Evolutionary conservation across 2,113 vertebrate genomes (phyloP).

Genomic region (Oplegnathus fasciatus): DNA sequence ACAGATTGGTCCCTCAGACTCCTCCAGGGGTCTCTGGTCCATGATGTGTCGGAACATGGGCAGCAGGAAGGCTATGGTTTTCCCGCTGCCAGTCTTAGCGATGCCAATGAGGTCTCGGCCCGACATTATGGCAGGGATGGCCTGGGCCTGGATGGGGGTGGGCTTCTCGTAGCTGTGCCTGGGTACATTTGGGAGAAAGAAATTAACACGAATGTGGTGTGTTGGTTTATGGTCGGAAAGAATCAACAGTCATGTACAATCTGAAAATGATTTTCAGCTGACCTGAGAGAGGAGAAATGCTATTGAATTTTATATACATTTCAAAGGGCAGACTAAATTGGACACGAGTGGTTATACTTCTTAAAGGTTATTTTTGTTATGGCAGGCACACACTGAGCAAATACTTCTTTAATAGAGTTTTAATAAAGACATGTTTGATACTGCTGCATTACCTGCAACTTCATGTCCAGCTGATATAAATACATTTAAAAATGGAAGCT

Average conservation of each 20-base stretch:
- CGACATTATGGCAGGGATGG: conserved; percentile 97
- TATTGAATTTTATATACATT: neutral
- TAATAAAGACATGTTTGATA: neutral
- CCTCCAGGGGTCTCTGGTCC: conserved; percentile 96
- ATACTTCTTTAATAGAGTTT: neutral
- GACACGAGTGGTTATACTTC: neutral
- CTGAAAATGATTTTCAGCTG: neutral
- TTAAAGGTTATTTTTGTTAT: neutral
- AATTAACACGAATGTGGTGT: neutral
- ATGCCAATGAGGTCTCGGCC: conserved; percentile 98
- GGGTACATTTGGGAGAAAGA: neutral
- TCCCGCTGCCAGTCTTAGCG: conserved; percentile 98
- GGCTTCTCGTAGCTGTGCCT: conserved; percentile 98
- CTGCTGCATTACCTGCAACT: neutral
- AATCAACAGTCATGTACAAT: neutral
- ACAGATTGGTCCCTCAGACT: conserved; percentile 96
- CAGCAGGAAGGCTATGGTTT: conserved; percentile 97
- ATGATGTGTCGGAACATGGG: conserved; percentile 99
- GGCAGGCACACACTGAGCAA: neutral
- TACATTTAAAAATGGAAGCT: neutral
- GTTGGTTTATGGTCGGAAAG: neutral
- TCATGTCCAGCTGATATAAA: neutral
- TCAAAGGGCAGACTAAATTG: neutral
- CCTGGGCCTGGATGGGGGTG: conserved; percentile 96
- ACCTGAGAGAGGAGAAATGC: neutral